Base-by-base conservation (phyloP, 2,888 invertebrate genomes). In the Branchellion lobata region DNA sequence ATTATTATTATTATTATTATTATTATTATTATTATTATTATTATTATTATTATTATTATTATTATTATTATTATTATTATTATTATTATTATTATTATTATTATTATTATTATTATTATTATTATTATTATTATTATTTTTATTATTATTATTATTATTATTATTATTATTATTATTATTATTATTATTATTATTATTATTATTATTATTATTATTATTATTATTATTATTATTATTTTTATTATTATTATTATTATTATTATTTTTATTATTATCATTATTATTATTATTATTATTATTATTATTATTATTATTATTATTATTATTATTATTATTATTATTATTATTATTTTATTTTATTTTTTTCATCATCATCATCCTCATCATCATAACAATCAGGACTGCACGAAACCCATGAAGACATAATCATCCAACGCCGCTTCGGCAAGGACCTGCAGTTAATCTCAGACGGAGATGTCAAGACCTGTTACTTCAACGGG, bases 181-280 rank as follows among this genome's bases (percentile, higher is more conserved):
- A 75, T 68, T 34, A 75, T 68, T 27, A 75, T 68, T 34, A 75
- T 68, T 34, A 75, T 27, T 27, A 75, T 68, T 34, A 75, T 68
- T 34, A 75, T 68, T 34, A 75, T 68, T 34, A 75, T 68, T 34
- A 75, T 68, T 34, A 75, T 27, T 34, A 75, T 68, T 34, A 75
- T 68, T 57, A 75, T 68, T 34, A 75, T 68, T 61, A 75, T 27
- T 36, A 75, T 68, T 36, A 75, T 27, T 36, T 71, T 68, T 36
- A 75, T 27, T 61, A 75, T 68, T 36, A 75, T 68, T 36, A 75
- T 27, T 36, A 75, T 27, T 36, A 75, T 68, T 36, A 57, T 68
- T 36, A 75, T 68, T 36, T 71, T 27, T 31, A 57, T 68, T 36
- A 75, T 27, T 36, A 75, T 68, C 76, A 75, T n/a, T 29, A 34